Conservation (phyloP, 30 jellyfish, hydroid and myxozoan species). For the Catostylus mosaicus region DNA sequence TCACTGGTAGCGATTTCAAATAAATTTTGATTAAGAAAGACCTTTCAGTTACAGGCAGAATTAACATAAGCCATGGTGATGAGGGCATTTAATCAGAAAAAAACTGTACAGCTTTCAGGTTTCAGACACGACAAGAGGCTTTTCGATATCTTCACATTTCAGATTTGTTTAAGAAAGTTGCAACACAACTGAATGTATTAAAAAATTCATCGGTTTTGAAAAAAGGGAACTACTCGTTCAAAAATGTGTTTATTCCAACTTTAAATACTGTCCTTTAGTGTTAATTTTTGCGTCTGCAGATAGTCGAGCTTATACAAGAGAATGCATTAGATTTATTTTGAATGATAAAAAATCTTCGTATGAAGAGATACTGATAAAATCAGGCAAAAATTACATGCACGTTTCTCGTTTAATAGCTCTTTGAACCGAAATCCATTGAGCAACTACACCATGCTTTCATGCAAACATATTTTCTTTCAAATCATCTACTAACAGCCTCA, state of each 20-base stretch:
- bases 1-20: no score
- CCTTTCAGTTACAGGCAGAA: background rate
- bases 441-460: background rate
- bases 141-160: background rate
- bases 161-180: background rate
- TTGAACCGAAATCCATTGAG: background rate
- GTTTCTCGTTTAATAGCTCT: background rate
- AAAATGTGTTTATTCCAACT: no score
- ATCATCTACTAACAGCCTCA: background rate
- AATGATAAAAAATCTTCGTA: background rate
- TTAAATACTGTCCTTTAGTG: conserved; percentile 4
- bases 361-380: background rate
- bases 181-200: background rate
- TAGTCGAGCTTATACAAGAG: background rate
- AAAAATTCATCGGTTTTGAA: background rate
- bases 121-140: background rate
- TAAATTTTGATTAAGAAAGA: background rate
- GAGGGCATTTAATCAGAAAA: background rate
- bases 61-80: background rate
- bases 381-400: background rate
- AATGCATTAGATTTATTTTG: background rate
- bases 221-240: background rate
- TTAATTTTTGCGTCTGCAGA: background rate
- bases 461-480: background rate
- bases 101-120: background rate